Conservation (phyloP, 1,140 invertebrate species). For the Drosophila arizonae region DNA sequence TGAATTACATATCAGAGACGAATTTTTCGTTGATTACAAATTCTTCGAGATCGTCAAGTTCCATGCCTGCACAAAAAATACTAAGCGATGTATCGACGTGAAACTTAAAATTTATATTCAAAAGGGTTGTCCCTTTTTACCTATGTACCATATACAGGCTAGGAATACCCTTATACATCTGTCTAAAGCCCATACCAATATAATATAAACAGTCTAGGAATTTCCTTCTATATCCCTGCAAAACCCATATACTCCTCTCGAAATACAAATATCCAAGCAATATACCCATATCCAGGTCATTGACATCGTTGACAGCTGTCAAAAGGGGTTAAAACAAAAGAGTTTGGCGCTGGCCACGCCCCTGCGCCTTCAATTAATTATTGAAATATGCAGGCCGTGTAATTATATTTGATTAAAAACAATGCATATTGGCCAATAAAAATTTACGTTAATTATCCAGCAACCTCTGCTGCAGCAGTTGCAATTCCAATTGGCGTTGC, state of each 20-base stretch:
- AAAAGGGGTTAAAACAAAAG: constrained; percentile 5
- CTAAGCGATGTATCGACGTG: too few species aligned
- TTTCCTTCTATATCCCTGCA: too few species aligned
- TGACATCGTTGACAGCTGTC: constrained; percentile 66
- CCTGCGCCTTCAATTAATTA: constrained; percentile 43
- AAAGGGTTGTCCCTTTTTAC: too few species aligned
- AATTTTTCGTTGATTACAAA: too few species aligned
- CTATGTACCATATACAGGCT: too few species aligned
- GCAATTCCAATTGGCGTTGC: neutral
- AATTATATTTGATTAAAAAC: constrained; percentile 78
- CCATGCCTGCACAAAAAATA: too few species aligned
- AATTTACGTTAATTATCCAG: constrained; percentile 69
- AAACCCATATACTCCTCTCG: neutral
- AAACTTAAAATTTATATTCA: too few species aligned
- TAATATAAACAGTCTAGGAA: too few species aligned
- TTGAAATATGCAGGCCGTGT: constrained; percentile 66
- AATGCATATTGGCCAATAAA: constrained; percentile 45
- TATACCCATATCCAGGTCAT: constrained; percentile 33
- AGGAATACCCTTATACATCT: too few species aligned
- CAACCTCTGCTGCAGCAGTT: constrained; percentile 1
- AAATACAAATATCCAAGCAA: neutral
- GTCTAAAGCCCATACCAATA: too few species aligned
- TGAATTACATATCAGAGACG: too few species aligned
- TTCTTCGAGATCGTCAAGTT: too few species aligned
- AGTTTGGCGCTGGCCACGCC: constrained; percentile 16